Evolutionary conservation across 2,888 invertebrate species (phyloP).

Genomic region (Dilophus febrilis): DNA sequence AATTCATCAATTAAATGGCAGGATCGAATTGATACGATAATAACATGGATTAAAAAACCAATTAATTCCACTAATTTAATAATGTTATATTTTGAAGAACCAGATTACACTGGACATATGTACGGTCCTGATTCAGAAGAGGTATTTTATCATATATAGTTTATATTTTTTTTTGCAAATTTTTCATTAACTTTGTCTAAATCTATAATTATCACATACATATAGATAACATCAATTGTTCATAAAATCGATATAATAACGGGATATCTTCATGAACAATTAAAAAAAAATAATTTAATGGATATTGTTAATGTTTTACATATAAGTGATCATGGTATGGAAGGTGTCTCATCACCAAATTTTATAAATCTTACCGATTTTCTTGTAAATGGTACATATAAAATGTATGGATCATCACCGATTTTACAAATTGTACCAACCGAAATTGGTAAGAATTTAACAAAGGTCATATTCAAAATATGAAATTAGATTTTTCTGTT

Average conservation of each 20-base stretch:
- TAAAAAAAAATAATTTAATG: constrained; percentile 33
- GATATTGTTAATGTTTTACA: constrained; percentile 45
- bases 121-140: constrained; percentile 35
- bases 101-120: constrained; percentile 44
- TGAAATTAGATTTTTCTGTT: neutral
- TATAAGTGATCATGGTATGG: constrained; percentile 59
- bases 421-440: constrained; percentile 41
- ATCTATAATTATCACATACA: neutral
- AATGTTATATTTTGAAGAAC: constrained; percentile 51
- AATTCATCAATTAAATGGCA: constrained; percentile 30
- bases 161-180: neutral
- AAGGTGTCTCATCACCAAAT: constrained; percentile 32
- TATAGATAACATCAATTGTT: constrained; percentile 24
- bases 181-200: neutral
- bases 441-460: constrained; percentile 30
- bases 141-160: constrained; percentile 14
- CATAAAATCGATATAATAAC: constrained; percentile 35
- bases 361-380: constrained; percentile 39
- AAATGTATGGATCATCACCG: constrained; percentile 35
- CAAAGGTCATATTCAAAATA: too few species aligned
- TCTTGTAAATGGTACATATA: constrained; percentile 32
- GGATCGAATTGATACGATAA: constrained; percentile 35
- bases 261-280: constrained; percentile 36
- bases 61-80: constrained; percentile 48
- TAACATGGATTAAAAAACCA: constrained; percentile 37